Conservation (phyloP, 2,888 invertebrate species). For the Melangyna quadrimaculata region DNA sequence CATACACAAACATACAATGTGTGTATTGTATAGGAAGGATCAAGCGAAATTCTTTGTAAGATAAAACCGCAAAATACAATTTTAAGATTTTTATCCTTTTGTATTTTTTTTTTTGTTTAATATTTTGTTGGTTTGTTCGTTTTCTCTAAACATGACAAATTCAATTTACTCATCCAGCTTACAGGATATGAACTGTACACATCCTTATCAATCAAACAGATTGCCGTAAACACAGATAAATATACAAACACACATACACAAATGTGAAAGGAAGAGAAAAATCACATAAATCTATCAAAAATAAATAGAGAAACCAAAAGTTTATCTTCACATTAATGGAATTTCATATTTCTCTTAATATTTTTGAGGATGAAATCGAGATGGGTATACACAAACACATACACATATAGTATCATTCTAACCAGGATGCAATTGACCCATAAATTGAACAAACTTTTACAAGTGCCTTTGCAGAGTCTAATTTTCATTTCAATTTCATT, state of each 20-base stretch:
- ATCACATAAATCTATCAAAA: conserved; percentile 31
- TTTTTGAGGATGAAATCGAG: background rate
- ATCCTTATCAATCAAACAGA: conserved; percentile 62
- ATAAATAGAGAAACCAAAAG: conserved; percentile 42
- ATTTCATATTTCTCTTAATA: conserved; percentile 27
- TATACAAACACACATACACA: background rate
- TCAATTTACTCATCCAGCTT: conserved; percentile 72
- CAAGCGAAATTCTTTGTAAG: conserved; percentile 7
- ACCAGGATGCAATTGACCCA: conserved; percentile 66
- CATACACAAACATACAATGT: conserved; percentile 2
- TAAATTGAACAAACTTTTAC: conserved; percentile 65
- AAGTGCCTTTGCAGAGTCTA: conserved; percentile 47
- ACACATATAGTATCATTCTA: background rate
- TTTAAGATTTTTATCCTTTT: conserved; percentile 46
- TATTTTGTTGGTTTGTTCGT: conserved; percentile 49
- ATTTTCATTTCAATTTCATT: conserved; percentile 48
- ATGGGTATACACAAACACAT: background rate
- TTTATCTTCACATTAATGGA: conserved; percentile 52
- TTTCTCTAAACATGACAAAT: conserved; percentile 75
- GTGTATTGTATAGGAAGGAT: conserved; percentile 8
- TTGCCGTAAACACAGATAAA: conserved; percentile 44
- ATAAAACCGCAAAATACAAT: conserved; percentile 69
- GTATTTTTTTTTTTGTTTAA: conserved; percentile 32
- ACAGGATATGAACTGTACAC: conserved; percentile 19
- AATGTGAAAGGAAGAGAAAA: background rate